Percentiles rank a stretch among this genome's conserved stretches.
Conservation (phyloP, 1,140 invertebrate species). For the Drosophila ananassae region DNA sequence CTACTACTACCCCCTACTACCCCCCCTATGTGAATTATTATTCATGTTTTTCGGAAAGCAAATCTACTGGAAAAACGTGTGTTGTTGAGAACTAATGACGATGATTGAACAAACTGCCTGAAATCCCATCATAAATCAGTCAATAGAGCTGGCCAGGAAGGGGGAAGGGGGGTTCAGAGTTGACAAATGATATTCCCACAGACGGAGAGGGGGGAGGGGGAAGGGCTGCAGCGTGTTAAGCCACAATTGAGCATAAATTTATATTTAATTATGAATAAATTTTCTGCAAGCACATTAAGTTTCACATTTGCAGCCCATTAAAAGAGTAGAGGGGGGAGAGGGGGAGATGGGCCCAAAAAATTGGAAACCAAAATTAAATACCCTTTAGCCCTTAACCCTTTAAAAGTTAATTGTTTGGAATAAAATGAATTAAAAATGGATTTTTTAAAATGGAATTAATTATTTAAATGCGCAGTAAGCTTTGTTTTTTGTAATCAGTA, state of each 20-base stretch:
- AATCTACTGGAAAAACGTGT: constrained; percentile 28
- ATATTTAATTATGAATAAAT: constrained; percentile 83
- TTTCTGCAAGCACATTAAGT: constrained; percentile 74
- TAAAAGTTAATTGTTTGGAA: neutral
- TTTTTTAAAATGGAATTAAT: neutral
- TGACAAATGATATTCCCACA: constrained; percentile 49
- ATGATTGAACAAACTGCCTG: constrained; percentile 34
- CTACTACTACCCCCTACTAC: no score
- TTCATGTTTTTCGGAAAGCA: constrained; percentile 13
- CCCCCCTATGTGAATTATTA: constrained; percentile 1
- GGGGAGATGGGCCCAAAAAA: neutral
- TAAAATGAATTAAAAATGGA: neutral
- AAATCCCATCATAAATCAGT: constrained; percentile 33
- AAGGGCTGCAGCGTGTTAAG: constrained; percentile 54
- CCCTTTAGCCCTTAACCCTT: neutral
- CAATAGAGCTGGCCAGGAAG: neutral
- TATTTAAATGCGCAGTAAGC: constrained; percentile 1
- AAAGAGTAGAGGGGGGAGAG: constrained; percentile 5
- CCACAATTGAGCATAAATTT: constrained; percentile 80
- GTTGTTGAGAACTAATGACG: constrained; percentile 52
- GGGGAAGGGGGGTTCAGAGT: constrained; percentile 19
- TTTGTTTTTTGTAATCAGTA: neutral
- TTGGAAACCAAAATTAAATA: constrained; percentile 13
- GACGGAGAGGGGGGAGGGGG: neutral
- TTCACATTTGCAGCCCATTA: constrained; percentile 75